Evolutionary conservation across 2,888 invertebrate species (phyloP), one percentile per base, ranked within the genome.

Genomic region (Amphiduros pacificus): DNA sequence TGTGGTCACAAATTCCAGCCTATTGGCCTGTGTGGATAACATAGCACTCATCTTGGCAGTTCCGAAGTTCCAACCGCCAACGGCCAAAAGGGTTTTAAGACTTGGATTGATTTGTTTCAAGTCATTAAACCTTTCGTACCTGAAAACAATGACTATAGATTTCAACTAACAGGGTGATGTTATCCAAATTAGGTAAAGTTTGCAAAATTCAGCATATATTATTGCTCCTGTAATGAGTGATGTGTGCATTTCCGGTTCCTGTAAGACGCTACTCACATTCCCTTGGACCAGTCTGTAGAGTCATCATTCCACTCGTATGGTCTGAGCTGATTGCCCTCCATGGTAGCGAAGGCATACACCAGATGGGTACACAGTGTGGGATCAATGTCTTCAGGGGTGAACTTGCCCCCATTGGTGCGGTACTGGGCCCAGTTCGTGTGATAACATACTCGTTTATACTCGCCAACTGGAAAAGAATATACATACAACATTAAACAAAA

Each of bases 381-480:
- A 62, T 92, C 90, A 72, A 97, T 94, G 79, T 97, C 93, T 83
- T 96, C 96, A 0, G 97, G 97, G 53, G 88, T 81, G 83, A 94
- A 98, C 84, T 95, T 95, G 58, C 93, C 95, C 60, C 90, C 84
- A 81, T 17, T 54, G 17, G 90, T 89, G 61, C 96, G 87, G 83
- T 97, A 97, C 82, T 97, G 96, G 0, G 97, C 94, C 96, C 97
- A 98, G 85, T 97, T 97, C 52, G 96, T 96, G 85, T 95, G 97
- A 85, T 97, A 96, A 82, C 97, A 97, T 51, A 96, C 94, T 48
- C 80, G 56, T 22, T 4, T 5, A 24, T 48, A 56, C 29, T 44
- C 56, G 2, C 27, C 48, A 17, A 17, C 36, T n/a, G n/a, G n/a
- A n/a, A n/a, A n/a, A n/a, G n/a, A n/a, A n/a, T n/a, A n/a, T n/a